A percentile compares a stretch with the other conserved stretches of the same genome.
Evolutionary conservation across 2,797 vertebrate species (phyloP).

Genomic region (Benthosema pterotum): DNA sequence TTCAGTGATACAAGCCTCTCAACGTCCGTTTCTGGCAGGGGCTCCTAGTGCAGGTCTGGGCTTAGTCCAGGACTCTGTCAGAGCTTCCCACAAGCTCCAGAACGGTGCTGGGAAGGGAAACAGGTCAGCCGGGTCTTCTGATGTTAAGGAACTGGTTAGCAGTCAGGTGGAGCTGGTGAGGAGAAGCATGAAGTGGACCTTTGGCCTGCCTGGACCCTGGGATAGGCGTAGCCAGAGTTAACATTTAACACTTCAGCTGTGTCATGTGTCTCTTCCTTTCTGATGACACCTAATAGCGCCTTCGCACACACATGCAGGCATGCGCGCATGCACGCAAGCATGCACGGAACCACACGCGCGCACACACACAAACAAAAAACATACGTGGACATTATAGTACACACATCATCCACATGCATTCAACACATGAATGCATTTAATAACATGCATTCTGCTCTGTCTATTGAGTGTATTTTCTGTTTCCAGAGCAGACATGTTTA

Average conservation of each 20-base stretch:
- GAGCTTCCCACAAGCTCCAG: slow-evolving; percentile 31
- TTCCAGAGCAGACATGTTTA: slow-evolving; percentile 41
- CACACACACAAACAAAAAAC: no score
- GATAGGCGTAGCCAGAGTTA: slow-evolving; percentile 67
- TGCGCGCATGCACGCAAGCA: not conserved
- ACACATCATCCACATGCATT: no score
- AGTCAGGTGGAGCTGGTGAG: slow-evolving; percentile 54
- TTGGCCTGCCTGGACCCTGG: slow-evolving; percentile 63
- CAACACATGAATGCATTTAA: not conserved
- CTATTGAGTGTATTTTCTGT: slow-evolving; percentile 16
- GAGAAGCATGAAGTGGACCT: slow-evolving; percentile 49
- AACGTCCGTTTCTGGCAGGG: slow-evolving; percentile 18
- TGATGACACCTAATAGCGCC: slow-evolving; percentile 14
- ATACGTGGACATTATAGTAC: no score
- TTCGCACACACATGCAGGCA: not conserved
- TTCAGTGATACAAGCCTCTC: slow-evolving; percentile 10
- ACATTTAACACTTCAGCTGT: slow-evolving; percentile 72
- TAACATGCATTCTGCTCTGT: not conserved
- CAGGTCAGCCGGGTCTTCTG: slow-evolving; percentile 27
- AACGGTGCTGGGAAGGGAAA: slow-evolving; percentile 6
- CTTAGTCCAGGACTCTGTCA: slow-evolving; percentile 25
- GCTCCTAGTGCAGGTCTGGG: slow-evolving; percentile 1
- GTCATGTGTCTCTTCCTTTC: slow-evolving; percentile 38
- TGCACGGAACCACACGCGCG: no score
- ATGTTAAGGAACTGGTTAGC: slow-evolving; percentile 43